Conservation (phyloP, 2,888 invertebrate species). For the Drosophila sordidula region DNA sequence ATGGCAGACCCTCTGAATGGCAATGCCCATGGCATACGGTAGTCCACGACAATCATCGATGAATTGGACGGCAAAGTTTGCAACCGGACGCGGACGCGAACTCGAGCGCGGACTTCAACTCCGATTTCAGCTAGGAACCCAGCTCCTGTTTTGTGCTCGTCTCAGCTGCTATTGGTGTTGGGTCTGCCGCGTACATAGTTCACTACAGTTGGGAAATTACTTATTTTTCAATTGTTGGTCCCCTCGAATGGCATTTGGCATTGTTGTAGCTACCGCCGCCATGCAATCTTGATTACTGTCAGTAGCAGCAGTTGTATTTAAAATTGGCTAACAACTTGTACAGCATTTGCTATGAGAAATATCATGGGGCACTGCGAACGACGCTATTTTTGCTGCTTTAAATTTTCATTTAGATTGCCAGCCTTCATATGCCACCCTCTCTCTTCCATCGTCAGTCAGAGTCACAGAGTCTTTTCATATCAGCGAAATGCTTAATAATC, state of each 20-base stretch:
- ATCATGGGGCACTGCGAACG: conserved; percentile 19
- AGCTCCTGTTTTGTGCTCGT: conserved; percentile 53
- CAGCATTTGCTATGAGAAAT: conserved; percentile 52
- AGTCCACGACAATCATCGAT: conserved; percentile 72
- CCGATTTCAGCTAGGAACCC: conserved; percentile 22
- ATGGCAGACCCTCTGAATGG: conserved; percentile 54
- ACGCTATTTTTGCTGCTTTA: conserved; percentile 45
- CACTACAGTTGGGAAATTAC: conserved; percentile 77
- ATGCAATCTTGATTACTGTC: conserved; percentile 82
- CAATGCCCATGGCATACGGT: conserved; percentile 45
- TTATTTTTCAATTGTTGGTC: conserved; percentile 78
- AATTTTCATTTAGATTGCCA: conserved; percentile 69
- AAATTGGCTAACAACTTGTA: conserved; percentile 77
- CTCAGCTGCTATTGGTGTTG: conserved; percentile 55
- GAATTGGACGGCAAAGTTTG: conserved; percentile 76
- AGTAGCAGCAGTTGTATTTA: conserved; percentile 79
- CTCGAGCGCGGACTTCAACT: conserved; percentile 31
- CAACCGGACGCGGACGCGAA: conserved; percentile 59
- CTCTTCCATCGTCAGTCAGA: conserved; percentile 25
- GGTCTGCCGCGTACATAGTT: conserved; percentile 52
- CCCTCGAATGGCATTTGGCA: conserved; percentile 71
- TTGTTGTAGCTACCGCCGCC: conserved; percentile 69
- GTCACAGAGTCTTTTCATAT: conserved; percentile 32
- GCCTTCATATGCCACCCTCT: conserved; percentile 11
- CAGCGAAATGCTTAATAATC: conserved; percentile 46